Percentiles rank a stretch among this genome's conserved stretches.
Evolutionary conservation across 2,888 invertebrate genomes (phyloP).

Genomic region (Nemotelus nigrinus): DNA sequence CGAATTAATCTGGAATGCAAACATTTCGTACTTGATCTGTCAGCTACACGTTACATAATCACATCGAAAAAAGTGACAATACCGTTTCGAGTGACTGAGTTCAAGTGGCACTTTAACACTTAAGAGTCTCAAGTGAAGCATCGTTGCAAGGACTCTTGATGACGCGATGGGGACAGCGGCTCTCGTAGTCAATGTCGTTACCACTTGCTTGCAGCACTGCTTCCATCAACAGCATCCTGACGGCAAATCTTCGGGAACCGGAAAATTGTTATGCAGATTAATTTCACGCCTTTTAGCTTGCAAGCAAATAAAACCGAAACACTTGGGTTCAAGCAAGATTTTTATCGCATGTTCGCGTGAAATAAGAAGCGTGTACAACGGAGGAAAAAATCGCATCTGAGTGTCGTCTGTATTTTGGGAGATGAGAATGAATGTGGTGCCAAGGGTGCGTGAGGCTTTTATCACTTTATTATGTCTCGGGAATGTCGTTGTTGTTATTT

Average conservation of each 20-base stretch:
- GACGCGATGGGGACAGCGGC: not conserved
- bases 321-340: constrained; percentile 37
- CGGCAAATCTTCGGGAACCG: constrained; percentile 52
- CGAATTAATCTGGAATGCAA: too few relatives aligned
- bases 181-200: not conserved
- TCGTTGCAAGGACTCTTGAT: constrained; percentile 19
- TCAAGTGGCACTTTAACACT: constrained; percentile 26
- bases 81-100: not conserved
- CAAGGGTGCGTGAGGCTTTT: constrained; percentile 37
- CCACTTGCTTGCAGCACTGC: not conserved
- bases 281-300: constrained; percentile 65
- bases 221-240: not conserved
- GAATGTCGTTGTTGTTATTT: not conserved
- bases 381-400: constrained; percentile 21
- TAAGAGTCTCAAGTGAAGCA: constrained; percentile 20
- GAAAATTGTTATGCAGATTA: constrained; percentile 65
- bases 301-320: constrained; percentile 34
- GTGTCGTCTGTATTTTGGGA: constrained; percentile 14
- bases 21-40: too few relatives aligned
- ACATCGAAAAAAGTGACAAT: constrained; percentile 29
- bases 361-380: constrained; percentile 15
- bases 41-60: too few relatives aligned
- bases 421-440: not conserved
- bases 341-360: constrained; percentile 34
- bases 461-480: constrained; percentile 37